phyloP scores from a whole-genome alignment of 2,797 vertebrate genomes.

The Poeciliopsis infans region DNA sequence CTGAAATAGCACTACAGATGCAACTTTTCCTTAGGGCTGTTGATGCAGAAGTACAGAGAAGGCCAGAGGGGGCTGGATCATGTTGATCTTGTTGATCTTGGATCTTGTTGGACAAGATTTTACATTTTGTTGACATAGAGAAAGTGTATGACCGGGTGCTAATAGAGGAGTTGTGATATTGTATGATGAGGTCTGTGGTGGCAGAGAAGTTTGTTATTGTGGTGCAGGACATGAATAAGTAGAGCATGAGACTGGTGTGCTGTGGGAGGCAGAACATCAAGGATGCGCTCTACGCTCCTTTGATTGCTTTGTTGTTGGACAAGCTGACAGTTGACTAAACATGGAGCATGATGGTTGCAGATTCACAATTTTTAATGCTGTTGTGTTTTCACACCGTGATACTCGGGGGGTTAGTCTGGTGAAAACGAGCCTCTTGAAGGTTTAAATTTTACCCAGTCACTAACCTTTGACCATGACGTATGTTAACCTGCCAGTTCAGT shows the following conservation, averaged over 20 bases:
- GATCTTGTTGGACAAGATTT: too few relatives aligned
- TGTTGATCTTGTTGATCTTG: too few relatives aligned
- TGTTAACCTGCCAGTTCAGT: too few relatives aligned
- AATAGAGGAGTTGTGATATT: not conserved
- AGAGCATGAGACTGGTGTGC: not conserved
- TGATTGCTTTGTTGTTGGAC: not conserved
- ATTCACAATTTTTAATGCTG: not conserved
- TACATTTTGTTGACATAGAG: not conserved
- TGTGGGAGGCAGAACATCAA: not conserved
- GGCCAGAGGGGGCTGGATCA: not conserved
- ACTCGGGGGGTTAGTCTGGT: too few relatives aligned
- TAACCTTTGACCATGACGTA: too few relatives aligned
- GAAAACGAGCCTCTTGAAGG: too few relatives aligned
- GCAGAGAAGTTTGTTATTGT: not conserved
- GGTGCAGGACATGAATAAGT: not conserved
- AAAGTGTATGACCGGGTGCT: not conserved
- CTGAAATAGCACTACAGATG: not conserved
- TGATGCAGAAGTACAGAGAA: not conserved
- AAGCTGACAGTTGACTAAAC: not conserved
- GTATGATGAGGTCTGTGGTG: not conserved
- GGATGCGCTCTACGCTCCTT: not conserved
- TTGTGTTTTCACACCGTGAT: not conserved
- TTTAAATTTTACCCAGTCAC: too few relatives aligned
- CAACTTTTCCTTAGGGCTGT: not conserved
- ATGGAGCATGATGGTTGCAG: not conserved